Evolutionary conservation across 2,113 vertebrate genomes (phyloP), one percentile per base, ranked within the genome.

Genomic region (Mugil cephalus): DNA sequence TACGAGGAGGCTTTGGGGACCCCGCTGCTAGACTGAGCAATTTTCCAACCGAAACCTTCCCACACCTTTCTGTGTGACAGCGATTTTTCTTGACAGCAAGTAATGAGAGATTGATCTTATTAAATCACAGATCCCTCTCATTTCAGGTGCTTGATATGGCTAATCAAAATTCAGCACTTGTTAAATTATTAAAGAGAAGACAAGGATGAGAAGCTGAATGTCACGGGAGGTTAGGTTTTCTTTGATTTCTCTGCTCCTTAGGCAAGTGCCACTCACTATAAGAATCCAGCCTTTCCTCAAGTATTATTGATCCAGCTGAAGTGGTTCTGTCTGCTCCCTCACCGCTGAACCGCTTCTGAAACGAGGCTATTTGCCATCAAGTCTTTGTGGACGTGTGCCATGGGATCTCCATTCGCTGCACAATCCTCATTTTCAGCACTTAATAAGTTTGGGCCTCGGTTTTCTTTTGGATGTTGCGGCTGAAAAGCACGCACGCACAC

Each of bases 371-470:
- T 91, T 88, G 85, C 87, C 83, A 77, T 90, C 82, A 67, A 74
- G 80, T 82, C 88, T 90, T 85, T 88, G 87, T 84, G 72, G 82
- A 83, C 83, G 77, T 86, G 86, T 36, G 82, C 83, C 88, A 80
- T 69, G 87, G 88, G 86, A 88, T 89, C 85, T 75, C 86, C 30
- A 79, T 89, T 91, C 84, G 77, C 69, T 69, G 80, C 87, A 82
- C 87, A 88, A 74, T 74, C 79, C 79, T 90, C 79, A 87, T 88
- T 89, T 90, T 90, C 79, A 81, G 82, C 70, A 66, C 82, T 85
- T 90, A 92, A 89, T 90, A 90, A 89, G 80, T 90, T 88, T 82
- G 68, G 85, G 62, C 77, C 82, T 70, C 63, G n/a, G 62, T 48
- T 87, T 89, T 83, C 83, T 72, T 74, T 69, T 60, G 65, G 79